Evolutionary conservation across 1,140 invertebrate species (phyloP).

Genomic region (Vollenhovia emeryi): DNA sequence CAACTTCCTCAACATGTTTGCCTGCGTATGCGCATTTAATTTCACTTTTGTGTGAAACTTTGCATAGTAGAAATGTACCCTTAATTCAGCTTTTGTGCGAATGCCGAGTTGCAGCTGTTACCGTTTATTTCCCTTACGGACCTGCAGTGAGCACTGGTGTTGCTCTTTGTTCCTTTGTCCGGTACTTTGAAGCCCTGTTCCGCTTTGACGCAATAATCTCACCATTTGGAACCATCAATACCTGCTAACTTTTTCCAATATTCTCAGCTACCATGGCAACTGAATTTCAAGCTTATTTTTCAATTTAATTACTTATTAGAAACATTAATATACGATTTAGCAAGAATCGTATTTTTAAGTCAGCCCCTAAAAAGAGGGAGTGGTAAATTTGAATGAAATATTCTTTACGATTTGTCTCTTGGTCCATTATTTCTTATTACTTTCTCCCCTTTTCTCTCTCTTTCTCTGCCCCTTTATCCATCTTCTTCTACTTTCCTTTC

Average conservation of each 20-base stretch:
- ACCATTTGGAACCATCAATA: neutral
- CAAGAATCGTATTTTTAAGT: neutral
- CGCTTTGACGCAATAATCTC: neutral
- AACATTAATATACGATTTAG: neutral
- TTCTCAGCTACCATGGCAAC: neutral
- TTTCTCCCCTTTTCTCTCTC: neutral
- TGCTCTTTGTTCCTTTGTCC: conserved; percentile 11
- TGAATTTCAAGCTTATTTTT: neutral
- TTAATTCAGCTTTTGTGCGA: conserved; percentile 31
- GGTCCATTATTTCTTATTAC: neutral
- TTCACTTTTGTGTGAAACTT: neutral
- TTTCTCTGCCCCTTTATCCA: neutral
- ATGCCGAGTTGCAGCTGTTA: neutral
- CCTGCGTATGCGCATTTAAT: neutral
- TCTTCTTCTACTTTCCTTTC: neutral
- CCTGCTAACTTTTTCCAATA: neutral
- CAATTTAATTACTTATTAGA: neutral
- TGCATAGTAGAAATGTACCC: neutral
- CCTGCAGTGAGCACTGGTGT: neutral
- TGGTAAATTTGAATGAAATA: neutral
- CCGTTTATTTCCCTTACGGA: neutral
- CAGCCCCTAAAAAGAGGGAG: neutral
- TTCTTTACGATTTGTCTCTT: neutral
- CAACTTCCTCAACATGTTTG: neutral
- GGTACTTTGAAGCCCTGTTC: neutral